These are phyloP conservation scores for Fragum sueziense DNA, from an alignment of 2,888 invertebrate species.

Conservation along the genomic window DNA sequence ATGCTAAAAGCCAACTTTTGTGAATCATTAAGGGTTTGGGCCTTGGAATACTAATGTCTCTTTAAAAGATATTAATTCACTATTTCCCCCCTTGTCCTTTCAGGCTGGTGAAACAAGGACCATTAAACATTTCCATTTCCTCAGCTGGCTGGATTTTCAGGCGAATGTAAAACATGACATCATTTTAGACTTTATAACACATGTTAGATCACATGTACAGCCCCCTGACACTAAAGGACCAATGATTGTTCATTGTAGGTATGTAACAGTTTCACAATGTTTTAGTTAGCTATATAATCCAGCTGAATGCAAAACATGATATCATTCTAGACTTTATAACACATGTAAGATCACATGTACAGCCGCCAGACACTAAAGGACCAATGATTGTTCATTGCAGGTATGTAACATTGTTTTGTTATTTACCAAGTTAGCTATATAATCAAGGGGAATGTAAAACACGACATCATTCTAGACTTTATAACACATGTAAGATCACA, in stretches of 20 bases:
- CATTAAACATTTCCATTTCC: slow-evolving; percentile 73
- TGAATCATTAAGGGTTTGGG: too few species aligned
- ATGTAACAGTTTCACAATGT: not conserved
- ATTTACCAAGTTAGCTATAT: slow-evolving; percentile 85
- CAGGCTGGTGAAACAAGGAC: slow-evolving; percentile 58
- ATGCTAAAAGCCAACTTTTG: too few species aligned
- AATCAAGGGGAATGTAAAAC: slow-evolving; percentile 55
- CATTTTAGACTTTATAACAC: slow-evolving; percentile 70
- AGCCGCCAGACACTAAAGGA: not conserved
- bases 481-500: slow-evolving; percentile 66
- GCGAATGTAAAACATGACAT: slow-evolving; percentile 71
- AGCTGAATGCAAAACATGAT: slow-evolving; percentile 68
- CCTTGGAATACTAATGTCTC: too few species aligned
- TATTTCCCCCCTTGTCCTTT: not conserved
- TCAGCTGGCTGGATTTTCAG: slow-evolving; percentile 73
- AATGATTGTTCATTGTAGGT: slow-evolving; percentile 76
- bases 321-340: slow-evolving; percentile 70
- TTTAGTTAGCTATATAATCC: too few species aligned
- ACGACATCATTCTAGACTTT: slow-evolving; percentile 71
- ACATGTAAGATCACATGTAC: slow-evolving; percentile 54
- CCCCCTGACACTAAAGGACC: slow-evolving; percentile 69
- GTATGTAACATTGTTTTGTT: too few species aligned
- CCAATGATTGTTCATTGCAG: not conserved
- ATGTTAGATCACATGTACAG: slow-evolving; percentile 66
- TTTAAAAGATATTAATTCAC: too few species aligned